Base-by-base conservation (phyloP, 2,888 invertebrate genomes). In the Norana najaformis region DNA sequence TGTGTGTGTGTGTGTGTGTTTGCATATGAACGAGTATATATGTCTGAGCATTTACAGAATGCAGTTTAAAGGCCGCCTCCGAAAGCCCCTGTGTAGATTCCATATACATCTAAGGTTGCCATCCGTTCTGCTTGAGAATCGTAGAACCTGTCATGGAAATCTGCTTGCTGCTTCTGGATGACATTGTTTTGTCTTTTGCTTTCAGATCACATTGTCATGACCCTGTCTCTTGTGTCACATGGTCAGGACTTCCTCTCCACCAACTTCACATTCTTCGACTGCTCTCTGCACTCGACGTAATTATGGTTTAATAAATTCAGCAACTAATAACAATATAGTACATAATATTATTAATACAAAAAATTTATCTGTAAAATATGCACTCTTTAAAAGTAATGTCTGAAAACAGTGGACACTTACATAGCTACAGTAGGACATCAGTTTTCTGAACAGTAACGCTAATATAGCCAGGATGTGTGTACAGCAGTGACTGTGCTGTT, bases 221-320 rank as follows among this genome's bases (percentile, higher is more conserved):
- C 97, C 94, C 95, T 99, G 91, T 98, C 98, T 37, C 98, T 99
- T 91, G 96, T 98, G 93, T 98, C 98, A 95, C 97, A 97, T 92
- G 97, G 93, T 96, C 94, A 98, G 97, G 98, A 99, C 95, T 97
- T 99, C 94, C 99, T 99, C 88, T 97, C 98, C 35, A 98, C 98
- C 14, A 98, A 99, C 95, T 99, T 99, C 95, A 99, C 98, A 82
- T 99, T 99, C 95, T 99, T 98, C 95, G 99, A 99, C 95, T 99
- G 99, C 95, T 98, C 97, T 94, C 98, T 98, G 47, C 99, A 99
- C 95, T 97, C 97, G 93, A 98, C 98, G 91, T 95, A 93, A 94
- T 18, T 85, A 37, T 23, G 35, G 23, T 85, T 36, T 35, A 34
- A 85, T n/a, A 69, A 30, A 69, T 11, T n/a, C 6, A 11, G n/a